Base-by-base conservation (phyloP, 2,113 vertebrate species). In the Nothoprocta perdicaria region DNA sequence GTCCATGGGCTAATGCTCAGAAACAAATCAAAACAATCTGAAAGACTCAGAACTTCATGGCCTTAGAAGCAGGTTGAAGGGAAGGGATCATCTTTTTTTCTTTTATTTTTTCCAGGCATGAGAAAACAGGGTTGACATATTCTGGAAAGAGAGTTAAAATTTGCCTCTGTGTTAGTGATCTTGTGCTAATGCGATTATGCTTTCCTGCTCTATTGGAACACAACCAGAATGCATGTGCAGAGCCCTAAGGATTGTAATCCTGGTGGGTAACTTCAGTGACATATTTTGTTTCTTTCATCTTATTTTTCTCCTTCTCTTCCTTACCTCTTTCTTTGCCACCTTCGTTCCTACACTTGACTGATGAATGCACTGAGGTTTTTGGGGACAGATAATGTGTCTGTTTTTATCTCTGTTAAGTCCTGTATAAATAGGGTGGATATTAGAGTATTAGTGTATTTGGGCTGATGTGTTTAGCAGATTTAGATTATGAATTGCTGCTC, bases 401-500 rank as follows among this genome's bases (percentile, higher is more conserved):
- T 0, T 92, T 94, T 89, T 78, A 72, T 57, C 76, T 91, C 23
- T 41, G 65, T 84, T 91, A 88, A 93, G 40, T 88, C 89, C 73
- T 95, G 53, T 79, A 92, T 81, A 92, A 94, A 96, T 78, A 96
- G 1, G 10, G 43, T 57, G 31, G 82, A 69, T 94, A 88, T 94
- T 81, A 86, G 57, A 85, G 50, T 21, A 93, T 69, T 78, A 81
- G 71, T 63, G 84, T 92, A 88, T 89, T 95, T 89, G 90, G 85
- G 74, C 80, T 41, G 82, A 89, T 55, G 81, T 66, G 82, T 89
- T 95, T 90, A 86, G 73, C 84, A 89, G 89, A 55, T 89, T 77
- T 41, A 79, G 73, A 80, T 84, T 91, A 94, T 91, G 76, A 93
- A 93, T 95, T 79, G 69, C 89, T 95, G 80, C 95, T 95, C 89